Base-by-base conservation (phyloP, 2,113 vertebrate species). In the Calidris pugnax region DNA sequence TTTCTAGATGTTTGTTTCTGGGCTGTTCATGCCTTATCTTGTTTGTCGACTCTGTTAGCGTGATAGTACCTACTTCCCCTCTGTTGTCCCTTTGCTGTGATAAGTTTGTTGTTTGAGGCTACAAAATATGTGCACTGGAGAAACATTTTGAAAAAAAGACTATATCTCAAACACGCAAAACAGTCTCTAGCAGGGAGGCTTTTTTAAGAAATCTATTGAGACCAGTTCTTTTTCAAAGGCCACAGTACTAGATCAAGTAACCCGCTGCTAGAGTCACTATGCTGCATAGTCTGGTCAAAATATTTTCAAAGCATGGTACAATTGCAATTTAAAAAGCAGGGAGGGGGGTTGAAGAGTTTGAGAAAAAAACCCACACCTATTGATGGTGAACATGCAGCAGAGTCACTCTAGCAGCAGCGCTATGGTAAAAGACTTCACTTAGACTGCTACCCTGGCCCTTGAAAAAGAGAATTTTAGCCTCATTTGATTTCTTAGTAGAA, bases 211-310 rank as follows among this genome's bases (percentile, higher is more conserved):
- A 62, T 12, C 11, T 18, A 1, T 4, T 4, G 39, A 35, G n/a
- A 17, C 2, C 8, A 32, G 18, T 14, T 39, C 1, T 23, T 64
- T 45, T 75, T 23, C 35, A 30, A 66, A 89, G 69, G 21, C 30
- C 13, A 32, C 9, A 17, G 6, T 14, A 37, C 14, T 4, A 69
- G 16, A 63, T 21, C 1, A 47, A 21, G 21, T 14, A 77, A 19
- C 4, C 4, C 10, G 3, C 27, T 50, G 22, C 17, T 20, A 10
- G 3, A 39, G 21, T 19, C 27, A 17, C 9, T 16, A 2, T 19
- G 64, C 8, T 74, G 16, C 32, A 20, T 0, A 48, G 47, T 48
- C 10, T 22, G 0, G n/a, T 57, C 2, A 21, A 28, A 4, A 4
- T 30, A 22, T 9, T 72, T 82, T 63, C 43, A 55, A 60, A 94